Evolutionary conservation across 2,888 invertebrate genomes (phyloP).

Genomic region (Hanleya hanleyi): DNA sequence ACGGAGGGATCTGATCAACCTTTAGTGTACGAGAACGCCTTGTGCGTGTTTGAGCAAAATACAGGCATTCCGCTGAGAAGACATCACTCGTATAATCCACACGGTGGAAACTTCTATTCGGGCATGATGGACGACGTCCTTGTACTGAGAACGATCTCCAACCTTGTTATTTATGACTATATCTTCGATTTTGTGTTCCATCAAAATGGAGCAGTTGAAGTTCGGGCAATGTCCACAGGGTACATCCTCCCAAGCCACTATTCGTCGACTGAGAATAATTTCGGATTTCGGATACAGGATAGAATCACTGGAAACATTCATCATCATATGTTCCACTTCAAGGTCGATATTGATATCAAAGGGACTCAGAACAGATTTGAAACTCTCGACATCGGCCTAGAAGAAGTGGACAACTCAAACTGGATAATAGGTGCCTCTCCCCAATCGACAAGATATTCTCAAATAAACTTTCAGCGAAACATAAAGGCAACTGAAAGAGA

Average conservation of each 20-base stretch:
- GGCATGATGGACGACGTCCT: slow-evolving; percentile 56
- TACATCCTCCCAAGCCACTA: slow-evolving; percentile 52
- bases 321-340: slow-evolving; percentile 61
- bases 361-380: slow-evolving; percentile 61
- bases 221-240: slow-evolving; percentile 54
- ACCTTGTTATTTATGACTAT: slow-evolving; percentile 64
- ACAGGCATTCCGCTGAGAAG: slow-evolving; percentile 52
- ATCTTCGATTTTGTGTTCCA: slow-evolving; percentile 63
- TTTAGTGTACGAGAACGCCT: slow-evolving; percentile 27
- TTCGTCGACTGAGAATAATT: slow-evolving; percentile 37
- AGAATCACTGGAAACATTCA: slow-evolving; percentile 56
- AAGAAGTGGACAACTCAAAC: background rate
- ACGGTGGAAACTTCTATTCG: slow-evolving; percentile 43
- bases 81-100: slow-evolving; percentile 32
- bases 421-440: background rate
- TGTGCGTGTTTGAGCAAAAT: slow-evolving; percentile 60
- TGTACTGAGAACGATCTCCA: slow-evolving; percentile 48
- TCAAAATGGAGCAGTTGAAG: slow-evolving; percentile 57
- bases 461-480: slow-evolving; percentile 40
- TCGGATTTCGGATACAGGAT: slow-evolving; percentile 51
- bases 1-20: slow-evolving; percentile 24
- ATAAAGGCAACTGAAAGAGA: slow-evolving; percentile 46
- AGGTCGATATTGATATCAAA: slow-evolving; percentile 56
- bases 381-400: slow-evolving; percentile 52
- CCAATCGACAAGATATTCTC: slow-evolving; percentile 28